Percentiles rank a stretch among this genome's conserved stretches.
phyloP scores from a whole-genome alignment of 2,888 invertebrate genomes.

The Thymelicus acteon region DNA sequence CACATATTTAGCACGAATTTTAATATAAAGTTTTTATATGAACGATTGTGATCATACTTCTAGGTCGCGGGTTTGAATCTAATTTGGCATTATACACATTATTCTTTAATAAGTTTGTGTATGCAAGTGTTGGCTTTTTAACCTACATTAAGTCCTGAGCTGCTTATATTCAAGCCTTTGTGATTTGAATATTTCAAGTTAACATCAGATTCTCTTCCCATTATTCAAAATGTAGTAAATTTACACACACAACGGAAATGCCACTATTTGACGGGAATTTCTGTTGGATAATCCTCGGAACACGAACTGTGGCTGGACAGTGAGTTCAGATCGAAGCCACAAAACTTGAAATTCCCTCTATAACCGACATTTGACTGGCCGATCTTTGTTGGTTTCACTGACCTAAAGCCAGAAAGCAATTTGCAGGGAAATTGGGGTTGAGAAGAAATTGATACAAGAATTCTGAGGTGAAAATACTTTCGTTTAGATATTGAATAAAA shows the following conservation, averaged over 20 bases:
- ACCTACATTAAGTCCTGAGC: no score
- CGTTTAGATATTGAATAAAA: neutral
- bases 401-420: constrained; percentile 22
- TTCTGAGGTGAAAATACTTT: neutral
- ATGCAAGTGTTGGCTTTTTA: no score
- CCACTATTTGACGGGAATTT: constrained; percentile 4
- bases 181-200: no score
- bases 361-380: constrained; percentile 29
- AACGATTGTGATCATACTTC: no score
- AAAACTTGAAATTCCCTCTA: constrained; percentile 32
- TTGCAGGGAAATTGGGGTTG: constrained; percentile 26
- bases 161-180: no score
- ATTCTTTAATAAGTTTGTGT: no score
- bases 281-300: constrained; percentile 1
- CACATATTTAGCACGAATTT: no score
- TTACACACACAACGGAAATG: neutral
- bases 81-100: no score
- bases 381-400: constrained; percentile 26
- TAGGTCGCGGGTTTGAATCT: no score
- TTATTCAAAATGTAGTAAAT: no score
- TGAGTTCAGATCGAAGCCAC: constrained; percentile 23
- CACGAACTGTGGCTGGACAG: neutral
- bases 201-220: no score
- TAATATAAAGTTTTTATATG: no score
- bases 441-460: neutral